Evolutionary conservation across 2,113 vertebrate genomes (phyloP), one percentile per base, ranked within the genome.

Genomic region (Rhinoptilus africanus): DNA sequence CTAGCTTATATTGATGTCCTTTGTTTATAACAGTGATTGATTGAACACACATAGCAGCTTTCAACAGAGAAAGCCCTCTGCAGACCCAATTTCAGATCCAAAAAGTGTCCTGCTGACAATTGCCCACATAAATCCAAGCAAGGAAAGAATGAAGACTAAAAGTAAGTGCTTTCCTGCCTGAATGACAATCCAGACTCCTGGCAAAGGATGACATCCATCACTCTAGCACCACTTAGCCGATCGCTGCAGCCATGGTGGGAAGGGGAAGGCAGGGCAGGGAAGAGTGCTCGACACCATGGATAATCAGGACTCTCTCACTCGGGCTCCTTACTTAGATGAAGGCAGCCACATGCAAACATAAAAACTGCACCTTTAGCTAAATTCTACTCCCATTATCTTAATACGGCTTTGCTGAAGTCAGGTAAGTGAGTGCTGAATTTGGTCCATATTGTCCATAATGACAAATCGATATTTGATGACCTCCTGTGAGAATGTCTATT

Each of bases 51-150:
- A 5, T 54, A 89, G 67, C 0, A 12, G 48, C 56, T 94, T 93
- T 92, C 86, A 89, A 71, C 45, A 60, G 28, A 82, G 39, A 57
- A 95, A 95, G n/a, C n/a, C 77, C 53, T 79, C n/a, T 0, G 0
- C 62, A 94, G 66, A 69, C 66, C 71, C 32, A 32, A 13, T 79
- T 92, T 89, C 74, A 89, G 80, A 91, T 79, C 81, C 87, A 76
- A 63, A 95, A 97, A 51, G 57, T 57, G 56, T 77, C 57, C 77
- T 77, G 69, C 35, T 89, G 89, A 79, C 82, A 92, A 87, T 3
- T 94, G 57, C 62, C 39, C 73, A 85, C 39, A 89, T 88, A 95
- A 97, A 95, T 91, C 80, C 84, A 91, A 82, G 62, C 66, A 76
- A 62, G 34, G 66, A 62, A 88, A 89, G 71, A 95, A 96, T 24